These are phyloP conservation scores for Tipula confusa DNA, from an alignment of 2,888 invertebrate species.

Conservation along the genomic window DNA sequence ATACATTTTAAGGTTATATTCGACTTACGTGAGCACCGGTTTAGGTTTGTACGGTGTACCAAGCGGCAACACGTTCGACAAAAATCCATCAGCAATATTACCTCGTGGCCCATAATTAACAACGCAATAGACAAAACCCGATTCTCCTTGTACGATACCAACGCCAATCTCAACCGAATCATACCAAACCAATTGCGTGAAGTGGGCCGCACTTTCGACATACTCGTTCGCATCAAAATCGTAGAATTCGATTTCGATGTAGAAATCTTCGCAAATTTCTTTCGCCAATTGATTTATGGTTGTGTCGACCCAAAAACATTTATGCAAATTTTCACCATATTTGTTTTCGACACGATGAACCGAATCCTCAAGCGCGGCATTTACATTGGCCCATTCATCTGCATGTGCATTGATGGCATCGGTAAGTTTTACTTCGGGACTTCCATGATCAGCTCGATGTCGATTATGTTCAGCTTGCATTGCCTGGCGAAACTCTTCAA, in stretches of 20 bases:
- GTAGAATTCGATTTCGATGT: neutral
- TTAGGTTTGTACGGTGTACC: neutral
- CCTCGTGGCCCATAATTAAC: constrained; percentile 41
- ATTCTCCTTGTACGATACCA: constrained; percentile 65
- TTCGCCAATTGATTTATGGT: neutral
- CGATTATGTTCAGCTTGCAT: neutral
- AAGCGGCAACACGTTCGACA: constrained; percentile 37
- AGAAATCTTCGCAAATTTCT: neutral
- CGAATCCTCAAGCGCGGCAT: constrained; percentile 30
- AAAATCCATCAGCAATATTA: constrained; percentile 40
- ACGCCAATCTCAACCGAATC: constrained; percentile 65
- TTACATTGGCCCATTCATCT: neutral
- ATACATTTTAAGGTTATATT: neutral
- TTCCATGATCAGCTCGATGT: neutral
- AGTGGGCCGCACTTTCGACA: constrained; percentile 58
- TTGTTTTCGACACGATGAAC: constrained; percentile 72
- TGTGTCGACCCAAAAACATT: neutral
- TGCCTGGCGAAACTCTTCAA: neutral
- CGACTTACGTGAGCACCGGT: neutral
- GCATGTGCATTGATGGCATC: neutral
- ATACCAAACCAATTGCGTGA: constrained; percentile 71
- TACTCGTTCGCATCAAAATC: neutral
- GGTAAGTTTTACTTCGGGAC: neutral
- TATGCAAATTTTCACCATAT: constrained; percentile 81
- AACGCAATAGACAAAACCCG: constrained; percentile 77